Evolutionary conservation across 2,113 vertebrate genomes (phyloP).

Genomic region (Eleginops maclovinus): DNA sequence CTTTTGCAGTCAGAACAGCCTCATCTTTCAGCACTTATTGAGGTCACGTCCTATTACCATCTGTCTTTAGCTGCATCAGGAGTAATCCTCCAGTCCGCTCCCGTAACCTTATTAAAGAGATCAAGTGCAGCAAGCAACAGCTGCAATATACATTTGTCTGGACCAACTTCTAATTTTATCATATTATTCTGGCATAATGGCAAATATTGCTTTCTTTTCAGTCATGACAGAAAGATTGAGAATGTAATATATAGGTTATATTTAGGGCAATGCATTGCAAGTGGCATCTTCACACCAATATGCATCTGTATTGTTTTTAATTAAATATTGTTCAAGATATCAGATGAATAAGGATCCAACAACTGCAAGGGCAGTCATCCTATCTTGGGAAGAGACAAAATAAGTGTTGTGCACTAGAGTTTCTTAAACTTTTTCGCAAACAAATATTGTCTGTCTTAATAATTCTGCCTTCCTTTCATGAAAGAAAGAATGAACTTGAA

Average conservation of each 20-base stretch:
- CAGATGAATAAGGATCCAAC: neutral
- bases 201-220: neutral
- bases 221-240: neutral
- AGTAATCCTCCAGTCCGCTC: slow-evolving; percentile 56
- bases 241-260: slow-evolving; percentile 5
- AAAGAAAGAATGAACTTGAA: too few relatives aligned
- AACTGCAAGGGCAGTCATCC: neutral
- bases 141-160: slow-evolving; percentile 45
- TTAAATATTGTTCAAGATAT: slow-evolving; percentile 8
- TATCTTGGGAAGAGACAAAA: neutral
- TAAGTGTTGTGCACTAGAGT: neutral
- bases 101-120: slow-evolving; percentile 70
- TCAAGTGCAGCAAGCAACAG: slow-evolving; percentile 49
- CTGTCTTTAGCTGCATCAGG: slow-evolving; percentile 71
- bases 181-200: neutral
- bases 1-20: slow-evolving; percentile 59
- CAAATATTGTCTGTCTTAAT: too few relatives aligned
- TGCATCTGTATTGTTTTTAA: neutral
- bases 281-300: neutral
- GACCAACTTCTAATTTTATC: slow-evolving; percentile 36
- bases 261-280: neutral
- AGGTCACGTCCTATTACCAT: slow-evolving; percentile 77
- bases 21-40: slow-evolving; percentile 61
- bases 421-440: too few relatives aligned
- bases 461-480: too few relatives aligned